These are phyloP conservation scores for Ichneumoninae sp. DNA, from an alignment of 2,888 invertebrate species.

Conservation along the genomic window DNA sequence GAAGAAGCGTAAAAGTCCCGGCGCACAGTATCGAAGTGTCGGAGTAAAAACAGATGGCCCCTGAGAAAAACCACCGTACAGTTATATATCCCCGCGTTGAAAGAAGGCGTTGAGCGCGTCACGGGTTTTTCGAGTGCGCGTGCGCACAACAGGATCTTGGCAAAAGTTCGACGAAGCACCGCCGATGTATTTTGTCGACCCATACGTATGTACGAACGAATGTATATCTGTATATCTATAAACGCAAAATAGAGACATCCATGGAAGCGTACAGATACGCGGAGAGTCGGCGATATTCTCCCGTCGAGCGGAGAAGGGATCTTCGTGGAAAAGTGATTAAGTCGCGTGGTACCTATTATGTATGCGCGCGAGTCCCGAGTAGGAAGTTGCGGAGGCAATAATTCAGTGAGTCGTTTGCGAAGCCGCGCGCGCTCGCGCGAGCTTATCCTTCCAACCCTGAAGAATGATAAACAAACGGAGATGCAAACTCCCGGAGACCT, in stretches of 20 bases:
- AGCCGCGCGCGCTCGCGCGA: slow-evolving; percentile 29
- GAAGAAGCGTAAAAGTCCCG: slow-evolving; percentile 9
- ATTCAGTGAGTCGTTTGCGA: slow-evolving; percentile 64
- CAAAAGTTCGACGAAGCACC: slow-evolving; percentile 23
- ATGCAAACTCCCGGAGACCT: slow-evolving; percentile 23
- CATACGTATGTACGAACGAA: too few relatives aligned
- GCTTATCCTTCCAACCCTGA: slow-evolving; percentile 45
- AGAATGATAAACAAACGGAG: slow-evolving; percentile 58
- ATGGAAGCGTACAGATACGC: slow-evolving; percentile 32
- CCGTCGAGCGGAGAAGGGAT: neutral
- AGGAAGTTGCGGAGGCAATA: slow-evolving; percentile 62
- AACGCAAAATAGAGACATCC: slow-evolving; percentile 60
- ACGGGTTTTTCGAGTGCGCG: slow-evolving; percentile 16
- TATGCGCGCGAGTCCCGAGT: slow-evolving; percentile 54
- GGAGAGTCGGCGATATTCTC: slow-evolving; percentile 52
- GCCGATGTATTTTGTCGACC: slow-evolving; percentile 11
- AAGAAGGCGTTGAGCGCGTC: slow-evolving; percentile 32
- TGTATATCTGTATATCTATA: neutral
- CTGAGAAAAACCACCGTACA: slow-evolving; percentile 10
- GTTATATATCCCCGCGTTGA: neutral
- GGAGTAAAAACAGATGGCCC: slow-evolving; percentile 42
- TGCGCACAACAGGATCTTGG: slow-evolving; percentile 39
- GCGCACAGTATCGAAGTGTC: slow-evolving; percentile 16
- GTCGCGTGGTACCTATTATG: slow-evolving; percentile 61
- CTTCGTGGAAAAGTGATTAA: slow-evolving; percentile 65